Evolutionary conservation across 2,797 vertebrate species (phyloP).

Genomic region (Enteromius treurensis): DNA sequence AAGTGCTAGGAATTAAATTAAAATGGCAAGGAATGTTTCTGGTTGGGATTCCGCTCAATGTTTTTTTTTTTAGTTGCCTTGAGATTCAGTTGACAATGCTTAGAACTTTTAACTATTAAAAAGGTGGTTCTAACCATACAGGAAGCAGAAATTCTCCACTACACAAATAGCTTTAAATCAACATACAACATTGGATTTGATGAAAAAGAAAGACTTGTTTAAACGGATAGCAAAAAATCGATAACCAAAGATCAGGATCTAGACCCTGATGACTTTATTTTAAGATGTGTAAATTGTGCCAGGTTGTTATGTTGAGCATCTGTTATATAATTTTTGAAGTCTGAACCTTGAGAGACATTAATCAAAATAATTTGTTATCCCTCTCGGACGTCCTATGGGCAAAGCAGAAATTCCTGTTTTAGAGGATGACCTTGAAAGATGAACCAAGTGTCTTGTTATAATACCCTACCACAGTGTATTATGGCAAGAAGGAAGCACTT

Average conservation of each 20-base stretch:
- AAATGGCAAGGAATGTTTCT: neutral
- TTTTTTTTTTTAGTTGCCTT: neutral
- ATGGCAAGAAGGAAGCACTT: conserved; percentile 9
- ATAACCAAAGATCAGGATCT: neutral
- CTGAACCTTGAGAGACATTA: neutral
- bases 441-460: conserved; percentile 1
- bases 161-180: neutral
- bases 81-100: neutral
- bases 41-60: neutral
- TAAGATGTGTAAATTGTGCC: neutral
- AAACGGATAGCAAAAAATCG: neutral
- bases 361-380: neutral
- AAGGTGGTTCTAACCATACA: neutral
- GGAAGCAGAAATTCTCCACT: neutral
- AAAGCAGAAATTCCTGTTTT: neutral
- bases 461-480: neutral
- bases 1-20: neutral
- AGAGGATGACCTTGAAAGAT: conserved; percentile 22
- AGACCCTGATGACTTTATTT: neutral
- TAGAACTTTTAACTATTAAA: neutral
- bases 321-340: neutral
- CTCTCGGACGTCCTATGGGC: neutral
- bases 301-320: neutral
- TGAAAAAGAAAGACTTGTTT: neutral
- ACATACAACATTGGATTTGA: neutral